Evolutionary conservation across 2,113 vertebrate genomes (phyloP), one percentile per base, ranked within the genome.

Genomic region (Psilopogon haemacephalus): DNA sequence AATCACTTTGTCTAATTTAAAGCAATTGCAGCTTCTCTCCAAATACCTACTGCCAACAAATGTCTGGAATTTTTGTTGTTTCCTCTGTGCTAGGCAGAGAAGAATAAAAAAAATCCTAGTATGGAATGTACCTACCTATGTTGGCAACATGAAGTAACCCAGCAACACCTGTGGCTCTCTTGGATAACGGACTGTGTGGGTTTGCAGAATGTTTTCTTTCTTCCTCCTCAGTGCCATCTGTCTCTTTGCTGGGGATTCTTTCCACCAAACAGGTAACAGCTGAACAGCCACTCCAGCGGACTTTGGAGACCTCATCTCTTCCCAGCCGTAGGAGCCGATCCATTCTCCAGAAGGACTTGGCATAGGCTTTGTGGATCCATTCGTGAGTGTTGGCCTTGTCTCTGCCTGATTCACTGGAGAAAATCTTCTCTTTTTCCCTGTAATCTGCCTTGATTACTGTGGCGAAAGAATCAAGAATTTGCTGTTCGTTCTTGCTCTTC

Each of bases 281-380:
- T 17, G 97, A 96, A 48, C 97, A 98, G 65, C 97, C 97, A 10
- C 96, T 98, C 96, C 97, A 98, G 35, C 46, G 81, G 75, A 97
- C 91, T 86, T 88, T 90, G 64, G 97, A 98, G 17, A 42, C 48
- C 74, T 98, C 96, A 4, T 95, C 94, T 55, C 97, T 97, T 71
- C 97, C 97, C 7, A 97, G 95, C 15, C 84, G 42, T 63, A 98
- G 84, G 68, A 98, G 95, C 64, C 94, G 96, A 6, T 98, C 97
- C 97, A 97, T 97, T 90, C 97, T 97, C 93, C 95, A 97, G 19
- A 98, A 98, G 3, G 97, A 93, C 35, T 96, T 97, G 8, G 94
- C 97, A 18, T 97, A 97, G 1, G 89, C 96, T 86, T 85, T 94
- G 79, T 97, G 97, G 74, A 96, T 86, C 52, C 86, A 67, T 85